Percentiles rank a stretch among this genome's conserved stretches.
These are phyloP conservation scores for Scotopteryx bipunctaria DNA, from an alignment of 2,888 invertebrate genomes.

Conservation along the genomic window DNA sequence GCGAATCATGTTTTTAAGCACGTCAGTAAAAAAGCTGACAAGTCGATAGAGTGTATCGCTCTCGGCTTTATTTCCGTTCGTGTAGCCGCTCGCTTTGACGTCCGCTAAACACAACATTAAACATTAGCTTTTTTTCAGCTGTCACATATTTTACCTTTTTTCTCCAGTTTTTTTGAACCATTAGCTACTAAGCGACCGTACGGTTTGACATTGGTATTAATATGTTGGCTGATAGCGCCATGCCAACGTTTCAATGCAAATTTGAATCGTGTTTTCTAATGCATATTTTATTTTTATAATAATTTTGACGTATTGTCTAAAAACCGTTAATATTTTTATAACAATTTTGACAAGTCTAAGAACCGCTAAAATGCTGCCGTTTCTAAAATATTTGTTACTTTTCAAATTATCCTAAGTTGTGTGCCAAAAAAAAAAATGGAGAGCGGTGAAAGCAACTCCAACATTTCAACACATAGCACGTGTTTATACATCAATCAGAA, in stretches of 20 bases:
- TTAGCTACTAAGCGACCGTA: conserved; percentile 76
- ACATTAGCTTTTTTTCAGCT: conserved; percentile 76
- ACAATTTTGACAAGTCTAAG: conserved; percentile 32
- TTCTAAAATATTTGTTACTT: too few species aligned
- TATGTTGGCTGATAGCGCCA: conserved; percentile 62
- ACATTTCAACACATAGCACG: conserved; percentile 51
- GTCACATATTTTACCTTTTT: conserved; percentile 80
- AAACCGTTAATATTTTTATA: conserved; percentile 27
- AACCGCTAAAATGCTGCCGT: too few species aligned
- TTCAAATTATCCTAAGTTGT: too few species aligned
- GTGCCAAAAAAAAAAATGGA: too few species aligned
- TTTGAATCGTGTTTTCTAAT: conserved; percentile 28
- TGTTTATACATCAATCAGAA: conserved; percentile 61
- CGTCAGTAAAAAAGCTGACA: conserved; percentile 35
- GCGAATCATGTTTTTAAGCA: conserved; percentile 25
- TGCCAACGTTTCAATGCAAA: conserved; percentile 39
- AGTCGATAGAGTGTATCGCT: conserved; percentile 51
- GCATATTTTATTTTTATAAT: conserved; percentile 23
- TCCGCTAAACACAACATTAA: conserved; percentile 80
- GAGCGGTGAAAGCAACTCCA: conserved; percentile 37
- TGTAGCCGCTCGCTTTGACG: conserved; percentile 65
- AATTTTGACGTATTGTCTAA: not conserved
- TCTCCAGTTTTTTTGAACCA: conserved; percentile 67
- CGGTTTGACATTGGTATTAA: conserved; percentile 72
- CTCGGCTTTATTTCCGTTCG: conserved; percentile 35